Base-by-base conservation (phyloP, 2,113 vertebrate genomes). In the Rhinopomastus cyanomelas region DNA sequence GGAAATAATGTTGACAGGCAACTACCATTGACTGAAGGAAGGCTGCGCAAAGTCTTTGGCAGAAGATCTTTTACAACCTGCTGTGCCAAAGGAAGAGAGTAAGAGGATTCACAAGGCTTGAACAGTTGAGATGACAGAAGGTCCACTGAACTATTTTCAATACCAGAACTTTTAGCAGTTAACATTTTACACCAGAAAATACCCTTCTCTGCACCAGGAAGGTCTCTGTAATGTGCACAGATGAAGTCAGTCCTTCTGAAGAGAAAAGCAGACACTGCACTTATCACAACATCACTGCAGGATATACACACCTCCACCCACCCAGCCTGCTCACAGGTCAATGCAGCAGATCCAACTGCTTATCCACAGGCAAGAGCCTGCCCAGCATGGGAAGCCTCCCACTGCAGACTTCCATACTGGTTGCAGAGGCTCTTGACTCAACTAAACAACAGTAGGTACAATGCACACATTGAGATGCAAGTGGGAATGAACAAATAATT, bases 401-500 rank as follows among this genome's bases (percentile, higher is more conserved):
- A 14, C 26, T 74, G 57, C 77, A 77, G 62, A 17, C 68, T 77
- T 87, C 82, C 13, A 2, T 6, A 18, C 6, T 13, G 69, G 80
- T 23, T 64, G 15, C 73, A 53, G 67, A 56, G 79, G 57, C 32
- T 86, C n/a, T 34, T 49, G 34, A 25, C 72, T 74, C 68, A 52
- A 42, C 21, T 53, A n/a, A 55, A 77, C 2, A 21, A 42, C 0
- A 0, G 30, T 20, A 42, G 39, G 39, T 42, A 52, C 0, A 0
- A 67, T 8, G 44, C 12, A 16, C 75, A 30, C 37, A 79, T 60
- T 60, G 69, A 83, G 36, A 75, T 51, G 75, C 55, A 17, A 57
- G 66, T 18, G 42, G 46, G 57, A 81, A 89, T 9, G 44, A 92
- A 88, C 68, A 86, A 74, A 30, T 5, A 3, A 65, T 16, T 75